Conservation (phyloP, 2,113 vertebrate genomes). For the Perca fluviatilis region DNA sequence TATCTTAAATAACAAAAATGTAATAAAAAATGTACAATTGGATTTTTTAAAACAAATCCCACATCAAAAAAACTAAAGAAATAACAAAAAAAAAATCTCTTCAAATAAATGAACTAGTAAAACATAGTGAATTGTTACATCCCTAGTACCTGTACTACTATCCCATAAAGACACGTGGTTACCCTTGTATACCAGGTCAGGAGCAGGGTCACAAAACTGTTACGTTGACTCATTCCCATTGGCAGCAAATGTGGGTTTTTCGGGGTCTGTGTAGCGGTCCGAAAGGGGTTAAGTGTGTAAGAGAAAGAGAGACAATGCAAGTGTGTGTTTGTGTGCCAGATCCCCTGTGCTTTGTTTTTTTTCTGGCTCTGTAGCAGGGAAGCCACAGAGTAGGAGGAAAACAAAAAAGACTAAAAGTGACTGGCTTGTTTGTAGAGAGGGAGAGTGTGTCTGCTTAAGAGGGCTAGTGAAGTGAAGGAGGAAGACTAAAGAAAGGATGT, state of each 20-base stretch:
- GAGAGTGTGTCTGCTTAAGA: conserved; percentile 7
- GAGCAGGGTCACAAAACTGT: conserved; percentile 6
- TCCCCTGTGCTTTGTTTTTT: neutral
- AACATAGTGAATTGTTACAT: too few relatives aligned
- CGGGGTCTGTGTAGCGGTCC: conserved; percentile 15
- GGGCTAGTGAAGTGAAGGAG: conserved; percentile 16
- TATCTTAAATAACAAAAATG: too few relatives aligned
- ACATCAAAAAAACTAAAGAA: too few relatives aligned
- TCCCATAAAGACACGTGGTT: neutral
- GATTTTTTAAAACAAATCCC: too few relatives aligned
- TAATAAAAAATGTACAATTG: too few relatives aligned
- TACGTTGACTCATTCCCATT: conserved; percentile 2
- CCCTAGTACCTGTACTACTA: neutral
- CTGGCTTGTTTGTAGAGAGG: conserved; percentile 4
- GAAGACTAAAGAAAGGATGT: conserved; percentile 5
- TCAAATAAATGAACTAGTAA: too few relatives aligned
- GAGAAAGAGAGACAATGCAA: conserved; percentile 15
- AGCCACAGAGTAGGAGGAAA: conserved; percentile 32
- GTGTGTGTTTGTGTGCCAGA: conserved; percentile 22
- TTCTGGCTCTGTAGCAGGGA: conserved; percentile 29
- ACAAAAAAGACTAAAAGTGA: conserved; percentile 26
- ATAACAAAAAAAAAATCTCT: too few relatives aligned
- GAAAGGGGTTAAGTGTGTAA: neutral
- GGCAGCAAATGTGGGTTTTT: conserved; percentile 25
- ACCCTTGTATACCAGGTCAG: neutral